phyloP scores from a whole-genome alignment of 2,888 invertebrate species.

The Norana najaformis region DNA sequence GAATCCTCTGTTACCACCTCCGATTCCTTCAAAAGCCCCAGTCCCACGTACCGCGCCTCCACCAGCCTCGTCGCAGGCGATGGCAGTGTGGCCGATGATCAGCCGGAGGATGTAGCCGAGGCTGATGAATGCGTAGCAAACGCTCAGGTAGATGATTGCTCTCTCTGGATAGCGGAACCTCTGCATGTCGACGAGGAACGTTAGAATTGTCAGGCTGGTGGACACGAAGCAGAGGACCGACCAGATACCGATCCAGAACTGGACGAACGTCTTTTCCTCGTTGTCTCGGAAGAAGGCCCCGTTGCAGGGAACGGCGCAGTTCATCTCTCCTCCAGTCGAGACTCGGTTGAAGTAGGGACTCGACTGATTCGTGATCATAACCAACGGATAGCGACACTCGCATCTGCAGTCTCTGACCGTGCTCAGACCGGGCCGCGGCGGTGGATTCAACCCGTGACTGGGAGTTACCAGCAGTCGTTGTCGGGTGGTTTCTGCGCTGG shows the following conservation, averaged over 20 bases:
- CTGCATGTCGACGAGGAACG: slow-evolving; percentile 94
- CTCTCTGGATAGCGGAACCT: slow-evolving; percentile 84
- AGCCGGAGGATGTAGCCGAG: slow-evolving; percentile 87
- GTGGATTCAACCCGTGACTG: background rate
- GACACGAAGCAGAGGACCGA: slow-evolving; percentile 91
- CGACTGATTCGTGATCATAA: slow-evolving; percentile 46
- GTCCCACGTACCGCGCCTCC: background rate
- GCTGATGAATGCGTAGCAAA: slow-evolving; percentile 89
- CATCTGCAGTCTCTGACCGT: slow-evolving; percentile 40
- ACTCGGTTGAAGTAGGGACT: slow-evolving; percentile 54
- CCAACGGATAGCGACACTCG: slow-evolving; percentile 51
- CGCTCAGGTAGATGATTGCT: slow-evolving; percentile 94
- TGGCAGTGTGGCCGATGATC: slow-evolving; percentile 76
- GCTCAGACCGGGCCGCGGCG: background rate
- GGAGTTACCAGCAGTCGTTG: background rate
- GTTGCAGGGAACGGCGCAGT: slow-evolving; percentile 76
- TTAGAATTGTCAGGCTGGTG: slow-evolving; percentile 89
- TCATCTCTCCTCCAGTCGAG: slow-evolving; percentile 53
- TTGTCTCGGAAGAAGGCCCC: slow-evolving; percentile 78
- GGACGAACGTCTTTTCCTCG: slow-evolving; percentile 84
- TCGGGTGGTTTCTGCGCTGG: background rate
- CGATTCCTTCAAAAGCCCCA: background rate
- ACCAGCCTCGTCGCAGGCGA: slow-evolving; percentile 73
- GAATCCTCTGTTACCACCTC: background rate
- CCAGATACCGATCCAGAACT: slow-evolving; percentile 95